A percentile compares a stretch with the other conserved stretches of the same genome.
Conservation (phyloP, 1,140 invertebrate species). For the Coelopa frigida region DNA sequence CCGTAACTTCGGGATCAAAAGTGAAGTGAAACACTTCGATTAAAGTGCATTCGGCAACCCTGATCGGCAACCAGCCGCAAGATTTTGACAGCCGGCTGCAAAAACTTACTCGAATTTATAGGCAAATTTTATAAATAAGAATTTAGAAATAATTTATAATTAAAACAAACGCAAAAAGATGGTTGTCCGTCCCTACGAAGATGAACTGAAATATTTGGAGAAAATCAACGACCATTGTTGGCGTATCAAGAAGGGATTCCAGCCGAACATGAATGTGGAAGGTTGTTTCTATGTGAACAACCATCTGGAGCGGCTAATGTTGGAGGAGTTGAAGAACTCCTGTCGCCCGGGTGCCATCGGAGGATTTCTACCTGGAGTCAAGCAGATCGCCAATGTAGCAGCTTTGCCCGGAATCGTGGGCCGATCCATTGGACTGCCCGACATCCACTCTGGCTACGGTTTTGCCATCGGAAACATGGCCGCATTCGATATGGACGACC, state of each 20-base stretch:
- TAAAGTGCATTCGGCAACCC: no score
- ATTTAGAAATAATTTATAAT: not conserved
- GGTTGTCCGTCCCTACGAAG: constrained; percentile 88
- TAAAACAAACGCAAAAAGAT: constrained; percentile 48
- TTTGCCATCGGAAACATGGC: constrained; percentile 99
- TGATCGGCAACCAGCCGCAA: no score
- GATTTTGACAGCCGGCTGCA: no score
- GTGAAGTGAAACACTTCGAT: no score
- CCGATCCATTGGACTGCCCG: constrained; percentile 84
- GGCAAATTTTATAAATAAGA: constrained; percentile 3
- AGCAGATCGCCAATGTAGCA: constrained; percentile 99
- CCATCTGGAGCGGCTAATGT: constrained; percentile 90
- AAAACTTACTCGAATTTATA: not conserved
- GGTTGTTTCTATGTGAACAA: constrained; percentile 97
- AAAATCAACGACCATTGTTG: constrained; percentile 78
- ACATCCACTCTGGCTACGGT: constrained; percentile 98
- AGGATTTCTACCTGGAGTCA: constrained; percentile 96
- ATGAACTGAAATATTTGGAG: constrained; percentile 91
- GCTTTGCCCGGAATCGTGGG: constrained; percentile 97
- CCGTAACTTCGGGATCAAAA: no score
- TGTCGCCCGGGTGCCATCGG: constrained; percentile 82
- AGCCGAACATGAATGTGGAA: constrained; percentile 99
- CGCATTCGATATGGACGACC: constrained; percentile 94
- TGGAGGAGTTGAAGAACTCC: constrained; percentile 90
- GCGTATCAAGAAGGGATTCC: constrained; percentile 98